Conservation (phyloP, 2,113 vertebrate genomes). For the Hemichromis elongatus region DNA sequence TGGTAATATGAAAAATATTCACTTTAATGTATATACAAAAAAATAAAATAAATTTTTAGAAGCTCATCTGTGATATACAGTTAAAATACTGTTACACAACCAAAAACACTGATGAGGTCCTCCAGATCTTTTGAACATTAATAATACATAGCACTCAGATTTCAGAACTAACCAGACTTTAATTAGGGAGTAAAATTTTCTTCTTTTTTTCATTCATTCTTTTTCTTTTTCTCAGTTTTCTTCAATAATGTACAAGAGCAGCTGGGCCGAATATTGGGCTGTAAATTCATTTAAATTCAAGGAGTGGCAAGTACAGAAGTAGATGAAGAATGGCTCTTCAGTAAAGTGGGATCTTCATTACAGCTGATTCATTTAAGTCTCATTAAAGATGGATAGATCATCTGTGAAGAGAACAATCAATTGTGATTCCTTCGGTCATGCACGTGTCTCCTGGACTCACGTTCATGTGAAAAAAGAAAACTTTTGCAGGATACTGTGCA, state of each 20-base stretch:
- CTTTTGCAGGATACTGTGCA: neutral
- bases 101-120: neutral
- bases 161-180: neutral
- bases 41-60: neutral
- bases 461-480: neutral
- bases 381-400: conserved; percentile 13
- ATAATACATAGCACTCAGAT: neutral
- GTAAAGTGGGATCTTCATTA: neutral
- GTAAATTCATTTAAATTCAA: neutral
- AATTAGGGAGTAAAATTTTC: neutral
- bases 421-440: neutral
- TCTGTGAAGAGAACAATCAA: neutral
- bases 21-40: neutral
- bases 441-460: neutral
- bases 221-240: neutral
- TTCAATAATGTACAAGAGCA: conserved; percentile 28
- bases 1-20: neutral
- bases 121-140: neutral
- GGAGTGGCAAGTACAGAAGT: neutral
- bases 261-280: neutral
- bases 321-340: neutral
- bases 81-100: neutral
- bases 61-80: neutral
- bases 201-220: neutral
- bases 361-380: conserved; percentile 1